Conservation (phyloP, 30 jellyfish, hydroid and myxozoan genomes). For the Pseudorhiza aurosa region DNA sequence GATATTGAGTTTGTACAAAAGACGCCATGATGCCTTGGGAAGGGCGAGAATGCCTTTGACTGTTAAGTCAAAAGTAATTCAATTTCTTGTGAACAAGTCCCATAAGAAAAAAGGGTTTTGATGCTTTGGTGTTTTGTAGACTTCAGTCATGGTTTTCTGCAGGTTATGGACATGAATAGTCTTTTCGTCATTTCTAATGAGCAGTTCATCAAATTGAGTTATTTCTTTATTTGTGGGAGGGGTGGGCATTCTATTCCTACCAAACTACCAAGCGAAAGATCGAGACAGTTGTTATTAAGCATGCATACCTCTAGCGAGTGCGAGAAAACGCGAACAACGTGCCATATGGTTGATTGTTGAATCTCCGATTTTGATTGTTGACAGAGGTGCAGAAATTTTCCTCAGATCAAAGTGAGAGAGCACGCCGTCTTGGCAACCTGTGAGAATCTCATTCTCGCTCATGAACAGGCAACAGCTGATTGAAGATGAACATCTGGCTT, state of each 20-base stretch:
- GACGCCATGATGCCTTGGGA: no score
- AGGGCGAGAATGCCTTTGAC: no score
- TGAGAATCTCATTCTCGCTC: conserved; percentile 29
- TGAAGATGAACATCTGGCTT: conserved; percentile 37
- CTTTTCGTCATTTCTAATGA: conserved; percentile 18
- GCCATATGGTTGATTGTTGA: conserved; percentile 51
- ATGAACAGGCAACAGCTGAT: conserved; percentile 60
- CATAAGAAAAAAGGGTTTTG: neutral
- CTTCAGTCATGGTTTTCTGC: conserved; percentile 10
- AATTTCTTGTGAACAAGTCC: no score
- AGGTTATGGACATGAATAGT: conserved; percentile 13
- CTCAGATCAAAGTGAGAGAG: conserved; percentile 52
- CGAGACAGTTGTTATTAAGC: no score
- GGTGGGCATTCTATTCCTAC: no score
- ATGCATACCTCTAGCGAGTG: conserved; percentile 69
- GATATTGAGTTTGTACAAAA: no score
- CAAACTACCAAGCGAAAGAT: no score
- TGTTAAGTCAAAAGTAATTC: no score
- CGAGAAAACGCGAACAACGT: conserved; percentile 2
- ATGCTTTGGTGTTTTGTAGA: neutral
- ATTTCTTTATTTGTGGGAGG: no score
- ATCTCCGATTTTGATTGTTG: conserved; percentile 25
- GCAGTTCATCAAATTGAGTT: conserved; percentile 18
- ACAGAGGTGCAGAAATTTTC: conserved; percentile 35
- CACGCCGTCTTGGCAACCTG: conserved; percentile 70